Base-by-base conservation (phyloP, 2,113 vertebrate genomes). In the Chloropsis hardwickii region DNA sequence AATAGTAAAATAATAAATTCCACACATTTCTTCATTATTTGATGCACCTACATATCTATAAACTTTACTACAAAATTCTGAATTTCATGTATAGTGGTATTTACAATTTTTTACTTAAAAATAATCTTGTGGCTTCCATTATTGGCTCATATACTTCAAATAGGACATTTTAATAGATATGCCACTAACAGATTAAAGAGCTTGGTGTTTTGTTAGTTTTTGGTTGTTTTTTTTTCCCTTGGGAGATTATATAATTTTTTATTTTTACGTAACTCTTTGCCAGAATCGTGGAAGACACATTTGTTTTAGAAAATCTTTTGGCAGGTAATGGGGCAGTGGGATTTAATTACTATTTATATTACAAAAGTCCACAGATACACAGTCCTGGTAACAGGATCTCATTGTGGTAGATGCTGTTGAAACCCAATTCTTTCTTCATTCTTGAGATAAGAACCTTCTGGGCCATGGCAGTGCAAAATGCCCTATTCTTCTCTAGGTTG, bases 291-390 rank as follows among this genome's bases (percentile, higher is more conserved):
- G 20, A 88, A 74, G 17, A 80, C 14, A 20, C 4, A 6, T 51
- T 86, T 77, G 9, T 19, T 81, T 81, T 22, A 84, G 48, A 84
- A 88, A 76, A 71, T 39, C 42, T 92, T 88, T 67, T 66, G 66
- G 35, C 29, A 88, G 50, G 29, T 64, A 78, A 69, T 5, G 13
- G 42, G 65, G 10, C 35, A 83, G 53, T 37, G 58, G 57, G 56
- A 67, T 95, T 81, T 88, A 90, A 83, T 96, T 91, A 28, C 65
- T 90, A 21, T 94, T 92, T 90, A 31, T 77, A 71, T 80, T 69
- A 60, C 58, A 48, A 35, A 73, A 88, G 50, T 56, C 61, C 48
- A 39, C 3, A 84, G 65, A 78, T 33, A 57, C 39, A 58, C 33
- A 51, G 31, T 56, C 14, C 40, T 78, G 47, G 77, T 70, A 94